These are phyloP conservation scores for Tringa solitaria DNA, from an alignment of 2,113 vertebrate genomes.

Conservation along the genomic window DNA sequence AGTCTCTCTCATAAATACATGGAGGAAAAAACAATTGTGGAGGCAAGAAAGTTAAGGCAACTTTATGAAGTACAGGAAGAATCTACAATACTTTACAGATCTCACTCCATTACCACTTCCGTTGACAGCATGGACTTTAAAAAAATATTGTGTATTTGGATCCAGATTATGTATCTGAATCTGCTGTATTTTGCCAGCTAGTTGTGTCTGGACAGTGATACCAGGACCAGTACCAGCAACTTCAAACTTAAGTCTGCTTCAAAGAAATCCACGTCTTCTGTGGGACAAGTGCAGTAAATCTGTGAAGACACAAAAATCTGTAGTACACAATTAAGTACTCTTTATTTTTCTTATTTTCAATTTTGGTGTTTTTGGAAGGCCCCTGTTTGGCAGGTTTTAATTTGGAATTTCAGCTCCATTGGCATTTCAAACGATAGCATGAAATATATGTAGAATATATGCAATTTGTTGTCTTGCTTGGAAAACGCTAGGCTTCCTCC, in stretches of 20 bases:
- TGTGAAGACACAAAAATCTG: neutral
- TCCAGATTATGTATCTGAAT: constrained; percentile 53
- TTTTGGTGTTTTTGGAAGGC: neutral
- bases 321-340: neutral
- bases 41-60: neutral
- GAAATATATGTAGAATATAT: neutral
- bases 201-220: constrained; percentile 36
- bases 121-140: constrained; percentile 68
- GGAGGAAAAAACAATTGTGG: neutral
- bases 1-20: neutral
- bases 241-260: constrained; percentile 72
- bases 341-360: neutral
- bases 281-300: constrained; percentile 71
- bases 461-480: neutral
- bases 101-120: constrained; percentile 61
- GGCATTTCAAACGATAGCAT: too few relatives aligned
- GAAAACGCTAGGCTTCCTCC: neutral
- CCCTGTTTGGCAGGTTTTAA: neutral
- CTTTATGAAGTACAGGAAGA: neutral
- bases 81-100: constrained; percentile 63
- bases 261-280: constrained; percentile 62
- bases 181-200: constrained; percentile 59
- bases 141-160: constrained; percentile 65
- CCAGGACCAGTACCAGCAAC: neutral
- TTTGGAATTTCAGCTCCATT: neutral